Evolutionary conservation across 2,888 invertebrate genomes (phyloP), one percentile per base, ranked within the genome.

Genomic region (Latheticus oryzae): DNA sequence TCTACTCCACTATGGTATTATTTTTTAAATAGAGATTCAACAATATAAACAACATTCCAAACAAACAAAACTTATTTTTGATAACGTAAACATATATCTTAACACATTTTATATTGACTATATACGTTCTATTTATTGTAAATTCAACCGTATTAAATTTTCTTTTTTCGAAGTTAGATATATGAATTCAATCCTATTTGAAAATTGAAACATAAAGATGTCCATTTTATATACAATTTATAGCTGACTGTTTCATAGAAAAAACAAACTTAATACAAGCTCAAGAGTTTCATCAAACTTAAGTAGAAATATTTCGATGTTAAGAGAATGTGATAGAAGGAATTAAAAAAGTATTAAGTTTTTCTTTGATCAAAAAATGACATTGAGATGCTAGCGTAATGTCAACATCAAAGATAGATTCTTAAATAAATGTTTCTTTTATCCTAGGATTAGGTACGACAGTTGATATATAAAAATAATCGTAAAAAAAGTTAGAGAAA

Each of bases 181-280:
- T n/a, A n/a, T n/a, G n/a, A n/a, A n/a, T n/a, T n/a, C n/a, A n/a
- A n/a, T n/a, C n/a, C n/a, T n/a, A n/a, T n/a, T n/a, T n/a, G n/a
- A n/a, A n/a, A n/a, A n/a, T n/a, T n/a, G n/a, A n/a, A n/a, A n/a
- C n/a, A n/a, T n/a, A n/a, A n/a, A n/a, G n/a, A n/a, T n/a, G n/a
- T n/a, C n/a, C n/a, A n/a, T n/a, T n/a, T n/a, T n/a, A n/a, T n/a
- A 45, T 32, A 7, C 30, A 45, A 45, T 45, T 40, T 45, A 12
- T 30, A 19, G 26, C 15, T 17, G 19, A 30, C 30, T 8, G 28
- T 28, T 17, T 28, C 23, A 17, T 28, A 28, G 16, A 42, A 23
- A 42, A 42, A 38, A 12, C 12, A 40, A 40, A 42, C 28, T 42
- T 42, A 40, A 40, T 42, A 17, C 28, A 28, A 32, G 30, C 30